Base-by-base conservation (phyloP, 2,797 vertebrate species). In the Amblyraja radiata region DNA sequence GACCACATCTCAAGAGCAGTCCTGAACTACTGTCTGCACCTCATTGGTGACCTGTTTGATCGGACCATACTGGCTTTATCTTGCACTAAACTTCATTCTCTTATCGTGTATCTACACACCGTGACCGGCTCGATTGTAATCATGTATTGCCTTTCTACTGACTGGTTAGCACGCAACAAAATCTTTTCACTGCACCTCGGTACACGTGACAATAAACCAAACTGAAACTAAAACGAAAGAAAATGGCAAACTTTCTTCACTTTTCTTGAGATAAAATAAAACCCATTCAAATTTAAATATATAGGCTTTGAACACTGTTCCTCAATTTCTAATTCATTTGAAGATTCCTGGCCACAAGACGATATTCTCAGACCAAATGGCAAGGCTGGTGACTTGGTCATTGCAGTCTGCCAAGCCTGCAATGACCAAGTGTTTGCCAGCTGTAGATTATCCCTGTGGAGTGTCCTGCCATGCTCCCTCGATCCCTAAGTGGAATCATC, bases 401-500 rank as follows among this genome's bases (percentile, higher is more conserved):
- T 18, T 18, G 21, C n/a, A 14, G 68, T 86, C 58, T 86, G 58
- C 83, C 83, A 88, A 88, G 18, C 61, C 84, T 68, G n/a, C 32
- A 32, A 32, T 32, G 32, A 32, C 32, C 32, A 32, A 32, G 28
- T 32, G 8, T 65, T 68, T 32, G n/a, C 6, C n/a, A 36, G 84
- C 61, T 32, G 3, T n/a, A 65, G 32, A 8, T n/a, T 68, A 32
- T 68, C n/a, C 32, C 63, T 23, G 36, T 18, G 65, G 84, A 88
- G 65, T 68, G 84, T 63, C 61, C n/a, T 65, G 65, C 36, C n/a
- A 68, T 36, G 88, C 68, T 36, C 61, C n/a, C 3, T 88, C 84
- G 18, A 88, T 36, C 14, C n/a, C 61, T 36, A 32, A 88, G 84
- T 88, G 84, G 65, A 88, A 88, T 65, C 84, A 88, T 32, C 83